Evolutionary conservation across 2,888 invertebrate species (phyloP).

Genomic region (Cheilosia vernalis): DNA sequence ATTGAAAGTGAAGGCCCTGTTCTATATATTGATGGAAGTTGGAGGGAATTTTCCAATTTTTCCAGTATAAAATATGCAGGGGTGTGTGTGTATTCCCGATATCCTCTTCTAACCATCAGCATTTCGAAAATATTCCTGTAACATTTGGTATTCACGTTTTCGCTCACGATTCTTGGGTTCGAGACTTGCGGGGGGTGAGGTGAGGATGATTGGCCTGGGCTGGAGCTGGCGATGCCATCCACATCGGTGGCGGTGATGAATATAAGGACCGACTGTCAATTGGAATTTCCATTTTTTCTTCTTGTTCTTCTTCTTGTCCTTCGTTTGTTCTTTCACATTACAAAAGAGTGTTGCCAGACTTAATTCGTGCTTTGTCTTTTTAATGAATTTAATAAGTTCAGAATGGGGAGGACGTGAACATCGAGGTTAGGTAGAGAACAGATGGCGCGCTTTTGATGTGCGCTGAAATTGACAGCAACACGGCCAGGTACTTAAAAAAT

Average conservation of each 20-base stretch:
- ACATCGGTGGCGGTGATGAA: conserved; percentile 15
- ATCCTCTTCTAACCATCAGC: neutral
- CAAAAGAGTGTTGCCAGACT: conserved; percentile 65
- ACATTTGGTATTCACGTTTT: conserved; percentile 49
- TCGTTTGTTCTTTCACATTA: conserved; percentile 38
- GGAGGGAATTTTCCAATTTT: conserved; percentile 60
- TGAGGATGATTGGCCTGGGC: neutral
- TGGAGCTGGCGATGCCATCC: conserved; percentile 14
- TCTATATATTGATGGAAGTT: conserved; percentile 59
- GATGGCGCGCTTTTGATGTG: conserved; percentile 43
- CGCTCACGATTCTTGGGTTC: conserved; percentile 35
- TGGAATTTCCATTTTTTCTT: conserved; percentile 26
- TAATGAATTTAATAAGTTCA: conserved; percentile 55
- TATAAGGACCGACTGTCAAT: conserved; percentile 48
- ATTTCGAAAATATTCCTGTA: conserved; percentile 16
- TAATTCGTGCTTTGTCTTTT: conserved; percentile 64
- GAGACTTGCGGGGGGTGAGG: neutral
- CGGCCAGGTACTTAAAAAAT: conserved; percentile 39
- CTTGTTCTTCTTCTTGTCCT: neutral
- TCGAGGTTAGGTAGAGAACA: neutral
- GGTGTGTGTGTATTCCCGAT: conserved; percentile 15
- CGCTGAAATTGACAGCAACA: conserved; percentile 45
- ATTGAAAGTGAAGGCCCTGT: conserved; percentile 72
- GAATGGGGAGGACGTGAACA: neutral
- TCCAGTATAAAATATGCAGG: conserved; percentile 14